Evolutionary conservation across 2,113 vertebrate genomes (phyloP), one percentile per base, ranked within the genome.

Genomic region (Progne subis): DNA sequence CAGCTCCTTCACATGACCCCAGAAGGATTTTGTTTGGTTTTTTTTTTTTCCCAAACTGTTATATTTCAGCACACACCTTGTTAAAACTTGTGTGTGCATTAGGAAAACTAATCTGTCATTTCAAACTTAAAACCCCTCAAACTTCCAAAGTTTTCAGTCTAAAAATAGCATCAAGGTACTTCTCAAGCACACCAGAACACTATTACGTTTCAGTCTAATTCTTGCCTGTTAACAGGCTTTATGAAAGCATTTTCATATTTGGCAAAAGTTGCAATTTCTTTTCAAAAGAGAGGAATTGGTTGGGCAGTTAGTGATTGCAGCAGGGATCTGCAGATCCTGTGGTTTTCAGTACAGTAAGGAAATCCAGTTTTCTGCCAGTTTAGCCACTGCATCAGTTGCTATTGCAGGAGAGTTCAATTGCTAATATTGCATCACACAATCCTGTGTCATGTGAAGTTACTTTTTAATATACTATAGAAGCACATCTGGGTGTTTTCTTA

Each of bases 1-100:
- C 77, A 76, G 72, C 89, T 79, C 64, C 47, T 97, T 97, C 89
- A 72, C 77, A 81, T 86, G 83, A 93, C 68, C 64, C 56, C 72
- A 59, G 75, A 57, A 82, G 11, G 86, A 67, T 88, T 95, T 86
- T 63, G 50, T 67, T 67, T 12, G 68, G 5, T 9, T 41, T 88
- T 76, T 37, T 76, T 37, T 37, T 37, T 69, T 68, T 21, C 15
- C 78, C 46, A 77, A 72, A 86, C 39, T 0, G 8, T 65, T 88
- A n/a, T 28, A 31, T 92, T 90, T 94, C 79, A 93, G 68, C 39
- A 59, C 76, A 86, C 34, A 70, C 92, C 94, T 96, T 93, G 39
- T 83, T 93, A 82, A 90, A 82, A 72, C 63, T 80, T 55, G 1
- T 61, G 7, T 65, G 43, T 65, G 10, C 77, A 23, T 81, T 88